These are phyloP conservation scores for Junonia oenone DNA, from an alignment of 2,888 invertebrate genomes.

Conservation along the genomic window DNA sequence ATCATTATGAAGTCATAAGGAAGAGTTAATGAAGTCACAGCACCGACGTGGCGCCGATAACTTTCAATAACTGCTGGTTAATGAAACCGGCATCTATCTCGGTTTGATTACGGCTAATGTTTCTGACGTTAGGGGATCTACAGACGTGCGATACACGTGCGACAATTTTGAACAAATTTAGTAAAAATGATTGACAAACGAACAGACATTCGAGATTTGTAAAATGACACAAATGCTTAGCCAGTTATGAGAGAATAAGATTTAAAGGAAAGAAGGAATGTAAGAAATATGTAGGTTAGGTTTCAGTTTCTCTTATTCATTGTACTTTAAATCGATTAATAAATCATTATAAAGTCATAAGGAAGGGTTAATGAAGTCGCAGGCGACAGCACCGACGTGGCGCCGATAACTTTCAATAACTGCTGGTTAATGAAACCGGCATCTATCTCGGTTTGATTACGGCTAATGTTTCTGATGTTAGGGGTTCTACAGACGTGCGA, in stretches of 20 bases:
- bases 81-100: constrained; percentile 13
- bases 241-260: too few species aligned
- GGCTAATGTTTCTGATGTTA: constrained; percentile 1
- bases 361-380: constrained; percentile 17
- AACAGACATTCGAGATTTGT: too few species aligned
- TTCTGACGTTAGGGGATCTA: background rate
- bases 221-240: too few species aligned
- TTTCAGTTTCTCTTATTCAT: too few species aligned
- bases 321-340: too few species aligned
- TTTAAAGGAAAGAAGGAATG: too few species aligned
- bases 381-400: constrained; percentile 9
- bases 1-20: constrained; percentile 22
- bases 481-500: too few species aligned
- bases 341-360: constrained; percentile 22
- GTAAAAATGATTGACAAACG: too few species aligned
- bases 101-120: constrained; percentile 4
- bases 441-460: constrained; percentile 13
- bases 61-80: constrained; percentile 11
- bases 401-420: constrained; percentile 16
- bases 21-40: constrained; percentile 13
- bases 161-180: too few species aligned
- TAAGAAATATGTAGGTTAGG: too few species aligned
- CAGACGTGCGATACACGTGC: too few species aligned
- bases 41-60: constrained; percentile 14
- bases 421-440: constrained; percentile 6